A percentile compares a stretch with the other conserved stretches of the same genome.
phyloP scores from a whole-genome alignment of 2,797 vertebrate species.

The Anomalospiza imberbis region DNA sequence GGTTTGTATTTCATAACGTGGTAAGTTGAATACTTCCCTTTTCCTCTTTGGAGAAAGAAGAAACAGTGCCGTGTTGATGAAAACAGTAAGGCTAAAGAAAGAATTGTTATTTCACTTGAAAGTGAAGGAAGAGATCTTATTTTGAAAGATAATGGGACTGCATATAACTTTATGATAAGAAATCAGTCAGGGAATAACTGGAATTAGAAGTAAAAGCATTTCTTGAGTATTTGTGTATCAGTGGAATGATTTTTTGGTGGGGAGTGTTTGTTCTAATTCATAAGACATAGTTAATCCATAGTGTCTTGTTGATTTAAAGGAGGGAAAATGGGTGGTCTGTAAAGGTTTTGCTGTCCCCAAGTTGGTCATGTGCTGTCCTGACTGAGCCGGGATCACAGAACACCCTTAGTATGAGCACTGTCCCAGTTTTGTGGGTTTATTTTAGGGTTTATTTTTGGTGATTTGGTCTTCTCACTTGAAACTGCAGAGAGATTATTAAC shows the following conservation, averaged over 20 bases:
- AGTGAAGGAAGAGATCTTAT: neutral
- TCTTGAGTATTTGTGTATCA: neutral
- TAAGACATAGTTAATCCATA: neutral
- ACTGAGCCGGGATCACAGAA: neutral
- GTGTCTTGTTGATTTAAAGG: neutral
- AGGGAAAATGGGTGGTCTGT: neutral
- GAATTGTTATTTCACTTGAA: neutral
- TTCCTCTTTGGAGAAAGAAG: neutral
- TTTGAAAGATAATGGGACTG: neutral
- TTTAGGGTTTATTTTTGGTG: neutral
- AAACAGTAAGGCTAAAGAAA: neutral
- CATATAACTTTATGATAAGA: neutral
- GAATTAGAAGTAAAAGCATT: neutral
- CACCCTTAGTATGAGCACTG: neutral
- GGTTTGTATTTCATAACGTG: neutral
- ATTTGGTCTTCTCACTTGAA: neutral
- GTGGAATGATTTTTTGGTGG: neutral
- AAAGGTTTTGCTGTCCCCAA: neutral
- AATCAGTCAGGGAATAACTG: neutral
- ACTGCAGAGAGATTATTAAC: neutral
- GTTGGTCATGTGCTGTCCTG: neutral
- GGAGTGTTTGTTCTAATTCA: neutral
- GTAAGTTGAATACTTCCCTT: neutral
- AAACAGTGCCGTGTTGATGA: neutral
- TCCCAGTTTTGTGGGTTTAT: neutral